Percentiles rank a stretch among this genome's conserved stretches.
phyloP scores from a whole-genome alignment of 2,888 invertebrate species.

The Branchellion lobata region DNA sequence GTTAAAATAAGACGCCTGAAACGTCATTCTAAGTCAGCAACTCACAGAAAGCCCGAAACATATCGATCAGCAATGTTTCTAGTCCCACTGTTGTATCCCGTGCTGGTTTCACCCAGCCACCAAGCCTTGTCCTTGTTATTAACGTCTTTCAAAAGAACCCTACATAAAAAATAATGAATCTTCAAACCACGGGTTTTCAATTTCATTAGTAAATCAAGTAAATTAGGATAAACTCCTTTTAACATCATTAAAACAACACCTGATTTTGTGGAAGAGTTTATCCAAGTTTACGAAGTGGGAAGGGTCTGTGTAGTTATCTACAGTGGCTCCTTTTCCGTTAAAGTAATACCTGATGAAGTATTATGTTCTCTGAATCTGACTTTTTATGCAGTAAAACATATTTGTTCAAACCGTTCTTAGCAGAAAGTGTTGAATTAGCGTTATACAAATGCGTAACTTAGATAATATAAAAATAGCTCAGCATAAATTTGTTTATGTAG shows the following conservation, averaged over 20 bases:
- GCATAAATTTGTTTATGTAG: too few species aligned
- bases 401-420: too few species aligned
- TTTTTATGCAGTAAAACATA: too few species aligned
- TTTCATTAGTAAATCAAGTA: too few species aligned
- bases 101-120: constrained; percentile 70
- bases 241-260: too few species aligned
- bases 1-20: background rate
- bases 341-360: constrained; percentile 28
- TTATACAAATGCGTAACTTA: too few species aligned
- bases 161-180: background rate
- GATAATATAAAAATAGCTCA: too few species aligned
- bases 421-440: too few species aligned
- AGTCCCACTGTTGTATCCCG: constrained; percentile 75
- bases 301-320: constrained; percentile 30
- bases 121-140: constrained; percentile 61
- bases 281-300: constrained; percentile 21
- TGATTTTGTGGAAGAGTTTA: background rate
- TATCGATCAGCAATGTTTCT: constrained; percentile 70
- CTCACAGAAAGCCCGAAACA: constrained; percentile 72
- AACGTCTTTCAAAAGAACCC: background rate
- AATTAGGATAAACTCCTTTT: too few species aligned
- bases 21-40: background rate
- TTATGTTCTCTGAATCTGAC: too few species aligned
- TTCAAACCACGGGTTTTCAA: too few species aligned
- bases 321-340: background rate